Evolutionary conservation across 2,113 vertebrate genomes (phyloP).

Genomic region (Clarias gariepinus): DNA sequence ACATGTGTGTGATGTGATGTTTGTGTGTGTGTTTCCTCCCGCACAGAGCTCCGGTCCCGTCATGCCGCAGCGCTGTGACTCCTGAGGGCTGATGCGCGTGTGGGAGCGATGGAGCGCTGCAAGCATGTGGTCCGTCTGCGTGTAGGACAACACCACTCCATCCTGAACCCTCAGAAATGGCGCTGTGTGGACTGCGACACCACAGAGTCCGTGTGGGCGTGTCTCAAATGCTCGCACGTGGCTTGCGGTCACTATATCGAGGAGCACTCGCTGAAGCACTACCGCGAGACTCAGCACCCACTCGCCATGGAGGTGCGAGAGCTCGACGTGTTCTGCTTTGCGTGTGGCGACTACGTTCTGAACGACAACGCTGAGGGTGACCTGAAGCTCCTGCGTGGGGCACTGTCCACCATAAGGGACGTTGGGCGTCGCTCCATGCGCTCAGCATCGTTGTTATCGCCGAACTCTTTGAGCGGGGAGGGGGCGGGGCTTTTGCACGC

Average conservation of each 20-base stretch:
- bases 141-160: slow-evolving; percentile 95
- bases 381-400: slow-evolving; percentile 89
- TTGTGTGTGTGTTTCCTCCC: not conserved
- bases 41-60: slow-evolving; percentile 64
- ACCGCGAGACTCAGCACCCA: slow-evolving; percentile 85
- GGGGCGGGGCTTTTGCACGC: slow-evolving; percentile 75
- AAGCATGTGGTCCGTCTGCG: slow-evolving; percentile 96
- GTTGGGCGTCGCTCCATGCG: slow-evolving; percentile 83
- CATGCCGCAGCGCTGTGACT: slow-evolving; percentile 62
- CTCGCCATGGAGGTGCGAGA: slow-evolving; percentile 96
- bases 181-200: slow-evolving; percentile 89
- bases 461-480: slow-evolving; percentile 63
- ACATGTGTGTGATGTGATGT: not conserved
- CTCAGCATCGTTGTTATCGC: slow-evolving; percentile 70
- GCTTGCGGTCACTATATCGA: slow-evolving; percentile 94
- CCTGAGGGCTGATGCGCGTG: slow-evolving; percentile 72
- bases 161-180: slow-evolving; percentile 99
- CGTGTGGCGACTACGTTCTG: slow-evolving; percentile 93
- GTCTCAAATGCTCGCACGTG: slow-evolving; percentile 96
- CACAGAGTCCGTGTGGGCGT: slow-evolving; percentile 94
- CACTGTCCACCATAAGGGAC: slow-evolving; percentile 82
- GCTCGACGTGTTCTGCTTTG: slow-evolving; percentile 94
- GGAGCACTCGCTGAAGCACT: slow-evolving; percentile 92
- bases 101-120: slow-evolving; percentile 91
- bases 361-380: slow-evolving; percentile 97